Evolutionary conservation across 2,888 invertebrate species (phyloP).

Genomic region (Cacoxenus indagator): DNA sequence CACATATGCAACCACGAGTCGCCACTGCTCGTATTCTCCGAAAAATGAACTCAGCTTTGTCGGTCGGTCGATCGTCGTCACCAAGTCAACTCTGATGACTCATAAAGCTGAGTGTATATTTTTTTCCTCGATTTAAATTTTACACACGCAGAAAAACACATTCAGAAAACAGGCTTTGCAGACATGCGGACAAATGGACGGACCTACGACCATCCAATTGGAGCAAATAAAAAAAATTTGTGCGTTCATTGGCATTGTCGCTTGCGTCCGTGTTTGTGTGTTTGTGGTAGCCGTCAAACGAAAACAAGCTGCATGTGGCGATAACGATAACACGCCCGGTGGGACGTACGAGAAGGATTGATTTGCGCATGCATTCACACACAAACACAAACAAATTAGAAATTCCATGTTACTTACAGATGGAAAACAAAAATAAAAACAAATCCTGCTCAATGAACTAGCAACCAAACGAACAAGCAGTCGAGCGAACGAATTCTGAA

Average conservation of each 20-base stretch:
- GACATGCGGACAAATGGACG: conserved; percentile 8
- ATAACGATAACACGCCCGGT: neutral
- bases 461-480: neutral
- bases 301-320: conserved; percentile 13
- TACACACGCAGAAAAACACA: conserved; percentile 43
- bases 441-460: conserved; percentile 18
- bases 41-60: no score
- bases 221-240: conserved; percentile 55
- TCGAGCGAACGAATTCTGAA: neutral
- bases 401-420: conserved; percentile 11
- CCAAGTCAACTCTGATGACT: conserved; percentile 42
- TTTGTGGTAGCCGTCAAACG: conserved; percentile 12
- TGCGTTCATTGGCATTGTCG: conserved; percentile 12
- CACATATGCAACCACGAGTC: no score
- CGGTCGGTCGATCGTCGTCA: neutral
- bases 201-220: conserved; percentile 52
- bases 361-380: neutral
- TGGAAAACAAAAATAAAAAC: neutral
- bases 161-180: conserved; percentile 4
- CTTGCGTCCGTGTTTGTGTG: conserved; percentile 33
- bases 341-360: neutral
- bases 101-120: conserved; percentile 48
- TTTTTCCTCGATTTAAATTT: conserved; percentile 59
- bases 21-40: no score
- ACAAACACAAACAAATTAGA: neutral